A percentile compares a stretch with the other conserved stretches of the same genome.
These are phyloP conservation scores for Cabera pusaria DNA, from an alignment of 2,888 invertebrate genomes.

Conservation along the genomic window DNA sequence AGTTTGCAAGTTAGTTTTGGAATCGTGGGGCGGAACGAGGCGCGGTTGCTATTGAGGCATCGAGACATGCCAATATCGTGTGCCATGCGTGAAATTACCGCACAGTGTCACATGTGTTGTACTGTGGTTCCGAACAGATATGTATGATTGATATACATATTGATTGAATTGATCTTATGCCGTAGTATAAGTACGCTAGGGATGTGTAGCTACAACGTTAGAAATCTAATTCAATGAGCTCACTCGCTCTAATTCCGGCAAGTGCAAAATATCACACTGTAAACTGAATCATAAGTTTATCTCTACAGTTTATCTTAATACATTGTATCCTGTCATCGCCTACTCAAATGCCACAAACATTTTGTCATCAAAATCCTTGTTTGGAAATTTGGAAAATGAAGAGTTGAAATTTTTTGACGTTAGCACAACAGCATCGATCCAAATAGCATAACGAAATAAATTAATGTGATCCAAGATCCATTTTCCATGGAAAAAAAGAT, in stretches of 20 bases:
- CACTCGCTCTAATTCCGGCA: conserved; percentile 25
- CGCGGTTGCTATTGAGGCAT: conserved; percentile 48
- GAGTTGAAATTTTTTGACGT: background rate
- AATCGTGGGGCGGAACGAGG: conserved; percentile 56
- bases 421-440: no score
- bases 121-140: conserved; percentile 2
- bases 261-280: conserved; percentile 22
- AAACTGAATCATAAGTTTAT: conserved; percentile 28
- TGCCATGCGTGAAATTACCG: conserved; percentile 19
- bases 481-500: no score
- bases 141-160: no score
- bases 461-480: no score
- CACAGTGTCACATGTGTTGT: conserved; percentile 6
- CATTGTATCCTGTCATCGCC: conserved; percentile 25
- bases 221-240: conserved; percentile 26
- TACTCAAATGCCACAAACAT: conserved; percentile 17
- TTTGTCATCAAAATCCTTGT: conserved; percentile 7
- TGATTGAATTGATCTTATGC: no score
- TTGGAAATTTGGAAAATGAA: background rate
- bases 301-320: conserved; percentile 31
- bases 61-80: conserved; percentile 16
- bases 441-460: no score
- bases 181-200: no score
- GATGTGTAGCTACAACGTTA: no score
- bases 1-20: no score